Evolutionary conservation across 2,797 vertebrate genomes (phyloP).

Genomic region (Telmatherina bonti): DNA sequence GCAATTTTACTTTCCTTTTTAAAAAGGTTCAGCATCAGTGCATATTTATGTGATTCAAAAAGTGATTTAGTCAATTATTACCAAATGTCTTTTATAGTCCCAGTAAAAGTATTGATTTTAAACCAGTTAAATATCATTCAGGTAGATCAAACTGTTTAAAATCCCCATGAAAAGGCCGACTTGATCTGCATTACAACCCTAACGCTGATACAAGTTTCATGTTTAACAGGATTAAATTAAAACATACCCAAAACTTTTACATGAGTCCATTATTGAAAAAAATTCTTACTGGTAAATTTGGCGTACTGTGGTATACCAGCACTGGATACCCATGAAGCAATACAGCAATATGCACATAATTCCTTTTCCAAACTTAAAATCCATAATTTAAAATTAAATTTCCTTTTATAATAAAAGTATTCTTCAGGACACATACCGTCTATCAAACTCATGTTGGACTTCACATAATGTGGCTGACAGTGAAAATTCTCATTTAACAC

Average conservation of each 20-base stretch:
- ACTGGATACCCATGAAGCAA: not conserved
- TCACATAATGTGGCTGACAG: too few species aligned
- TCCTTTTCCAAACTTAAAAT: too few species aligned
- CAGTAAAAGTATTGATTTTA: not conserved
- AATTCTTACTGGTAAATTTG: too few species aligned
- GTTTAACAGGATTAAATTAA: too few species aligned
- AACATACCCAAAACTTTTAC: too few species aligned
- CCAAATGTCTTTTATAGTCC: slow-evolving; percentile 38
- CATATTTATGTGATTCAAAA: not conserved
- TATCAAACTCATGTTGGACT: too few species aligned
- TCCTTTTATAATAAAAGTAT: too few species aligned
- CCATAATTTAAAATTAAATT: too few species aligned
- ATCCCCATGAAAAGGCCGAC: not conserved
- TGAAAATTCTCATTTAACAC: too few species aligned
- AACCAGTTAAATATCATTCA: not conserved
- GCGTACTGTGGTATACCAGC: too few species aligned
- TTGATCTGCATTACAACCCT: not conserved
- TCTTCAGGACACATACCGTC: too few species aligned
- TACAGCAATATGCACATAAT: not conserved
- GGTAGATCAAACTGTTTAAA: not conserved
- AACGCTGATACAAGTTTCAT: not conserved
- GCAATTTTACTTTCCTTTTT: slow-evolving; percentile 3
- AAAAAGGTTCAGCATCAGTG: not conserved
- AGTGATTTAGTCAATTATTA: not conserved
- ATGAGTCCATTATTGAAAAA: too few species aligned